Evolutionary conservation across 1,140 invertebrate species (phyloP).

Genomic region (Anastatus disparis): DNA sequence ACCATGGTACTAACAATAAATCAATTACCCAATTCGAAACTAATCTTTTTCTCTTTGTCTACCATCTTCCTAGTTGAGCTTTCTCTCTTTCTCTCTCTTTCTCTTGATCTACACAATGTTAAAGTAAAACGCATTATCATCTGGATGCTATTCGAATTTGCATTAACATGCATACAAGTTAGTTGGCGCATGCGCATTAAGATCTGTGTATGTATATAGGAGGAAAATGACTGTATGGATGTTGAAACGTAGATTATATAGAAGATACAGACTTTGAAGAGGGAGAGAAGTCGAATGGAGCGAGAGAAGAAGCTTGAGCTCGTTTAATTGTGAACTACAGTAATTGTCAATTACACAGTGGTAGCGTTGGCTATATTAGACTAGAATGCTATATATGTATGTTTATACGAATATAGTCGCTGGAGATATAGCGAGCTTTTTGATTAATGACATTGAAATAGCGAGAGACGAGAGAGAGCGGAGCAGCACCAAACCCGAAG

Average conservation of each 20-base stretch:
- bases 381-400: not conserved
- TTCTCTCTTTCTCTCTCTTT: no score
- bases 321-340: slow-evolving; percentile 19
- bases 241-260: slow-evolving; percentile 6
- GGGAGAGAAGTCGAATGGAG: not conserved
- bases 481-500: not conserved
- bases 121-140: slow-evolving; percentile 29
- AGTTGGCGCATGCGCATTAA: not conserved
- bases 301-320: slow-evolving; percentile 5
- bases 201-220: not conserved
- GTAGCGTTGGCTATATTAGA: not conserved
- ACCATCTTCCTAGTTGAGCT: not conserved
- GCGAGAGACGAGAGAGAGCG: not conserved
- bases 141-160: slow-evolving; percentile 35
- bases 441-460: slow-evolving; percentile 25
- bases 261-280: not conserved
- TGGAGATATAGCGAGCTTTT: slow-evolving; percentile 17
- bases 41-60: slow-evolving; percentile 19
- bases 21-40: slow-evolving; percentile 27
- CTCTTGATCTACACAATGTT: no score
- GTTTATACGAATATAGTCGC: not conserved
- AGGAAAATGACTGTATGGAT: slow-evolving; percentile 7
- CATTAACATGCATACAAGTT: slow-evolving; percentile 32
- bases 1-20: not conserved
- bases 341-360: slow-evolving; percentile 34